A percentile compares a stretch with the other conserved stretches of the same genome.
Evolutionary conservation across 2,888 invertebrate species (phyloP).

Genomic region (Callyntrura guangdongensis): DNA sequence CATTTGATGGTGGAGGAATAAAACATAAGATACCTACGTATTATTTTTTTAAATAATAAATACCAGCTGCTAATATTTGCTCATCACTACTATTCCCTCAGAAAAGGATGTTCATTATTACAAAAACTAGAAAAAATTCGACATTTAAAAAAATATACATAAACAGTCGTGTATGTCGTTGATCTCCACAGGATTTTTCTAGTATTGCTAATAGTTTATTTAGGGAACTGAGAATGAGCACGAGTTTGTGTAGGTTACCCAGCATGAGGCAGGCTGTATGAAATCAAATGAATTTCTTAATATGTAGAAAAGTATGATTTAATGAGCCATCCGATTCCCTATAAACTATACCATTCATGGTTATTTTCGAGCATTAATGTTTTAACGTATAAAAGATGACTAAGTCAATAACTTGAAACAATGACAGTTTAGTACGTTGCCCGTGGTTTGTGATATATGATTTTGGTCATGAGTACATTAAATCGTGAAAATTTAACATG

Average conservation of each 20-base stretch:
- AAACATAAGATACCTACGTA: neutral
- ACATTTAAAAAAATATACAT: slow-evolving; percentile 53
- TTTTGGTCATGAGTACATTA: slow-evolving; percentile 16
- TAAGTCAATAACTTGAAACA: slow-evolving; percentile 32
- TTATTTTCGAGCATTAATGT: slow-evolving; percentile 34
- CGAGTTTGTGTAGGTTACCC: slow-evolving; percentile 69
- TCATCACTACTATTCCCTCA: neutral
- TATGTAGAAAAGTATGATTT: slow-evolving; percentile 61
- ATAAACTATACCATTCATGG: slow-evolving; percentile 63
- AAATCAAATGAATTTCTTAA: slow-evolving; percentile 54
- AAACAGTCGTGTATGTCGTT: slow-evolving; percentile 33
- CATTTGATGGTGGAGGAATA: slow-evolving; percentile 6
- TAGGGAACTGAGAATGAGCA: slow-evolving; percentile 34
- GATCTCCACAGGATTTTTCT: slow-evolving; percentile 44
- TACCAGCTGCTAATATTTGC: neutral
- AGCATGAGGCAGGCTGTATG: slow-evolving; percentile 51
- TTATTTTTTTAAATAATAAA: neutral
- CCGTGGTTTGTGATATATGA: slow-evolving; percentile 2
- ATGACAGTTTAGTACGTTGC: neutral
- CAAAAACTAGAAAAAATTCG: slow-evolving; percentile 35
- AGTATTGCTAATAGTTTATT: slow-evolving; percentile 57
- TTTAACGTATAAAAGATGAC: slow-evolving; percentile 5
- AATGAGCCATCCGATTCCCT: slow-evolving; percentile 53
- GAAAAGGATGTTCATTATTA: slow-evolving; percentile 48
- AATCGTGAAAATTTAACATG: neutral